Conservation (phyloP, 1,140 invertebrate genomes). For the Atta texana region DNA sequence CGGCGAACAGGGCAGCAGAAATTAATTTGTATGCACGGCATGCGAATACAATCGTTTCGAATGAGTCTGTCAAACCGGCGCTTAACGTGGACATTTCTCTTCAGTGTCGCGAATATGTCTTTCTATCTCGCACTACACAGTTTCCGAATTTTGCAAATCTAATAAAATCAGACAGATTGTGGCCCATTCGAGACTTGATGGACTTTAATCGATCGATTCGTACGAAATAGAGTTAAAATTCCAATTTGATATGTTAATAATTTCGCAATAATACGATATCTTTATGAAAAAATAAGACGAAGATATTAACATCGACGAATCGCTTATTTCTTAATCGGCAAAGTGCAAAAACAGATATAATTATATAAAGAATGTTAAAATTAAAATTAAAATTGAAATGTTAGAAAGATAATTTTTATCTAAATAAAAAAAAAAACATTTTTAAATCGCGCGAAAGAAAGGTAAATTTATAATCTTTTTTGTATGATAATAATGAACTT, state of each 20-base stretch:
- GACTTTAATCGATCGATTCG: neutral
- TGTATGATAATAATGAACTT: neutral
- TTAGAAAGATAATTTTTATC: neutral
- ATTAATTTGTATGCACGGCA: conserved; percentile 49
- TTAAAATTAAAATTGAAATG: neutral
- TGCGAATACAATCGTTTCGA: conserved; percentile 3
- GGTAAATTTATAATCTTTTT: neutral
- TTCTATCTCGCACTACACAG: neutral
- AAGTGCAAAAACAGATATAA: neutral
- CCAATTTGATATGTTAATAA: neutral
- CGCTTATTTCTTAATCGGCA: neutral
- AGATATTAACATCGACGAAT: too few species aligned
- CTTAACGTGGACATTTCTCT: neutral
- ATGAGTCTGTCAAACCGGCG: conserved; percentile 11
- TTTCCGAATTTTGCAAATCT: neutral
- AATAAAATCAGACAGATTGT: neutral
- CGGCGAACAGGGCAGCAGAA: neutral
- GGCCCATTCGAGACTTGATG: neutral
- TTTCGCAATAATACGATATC: neutral
- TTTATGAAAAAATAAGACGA: neutral
- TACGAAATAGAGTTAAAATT: neutral
- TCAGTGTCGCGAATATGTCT: neutral
- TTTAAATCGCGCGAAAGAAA: neutral
- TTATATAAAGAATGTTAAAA: conserved; percentile 13
- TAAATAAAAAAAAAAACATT: conserved; percentile 1